A percentile compares a stretch with the other conserved stretches of the same genome.
These are phyloP conservation scores for Coracias cyanogaster DNA, from an alignment of 2,797 vertebrate genomes.

Conservation along the genomic window DNA sequence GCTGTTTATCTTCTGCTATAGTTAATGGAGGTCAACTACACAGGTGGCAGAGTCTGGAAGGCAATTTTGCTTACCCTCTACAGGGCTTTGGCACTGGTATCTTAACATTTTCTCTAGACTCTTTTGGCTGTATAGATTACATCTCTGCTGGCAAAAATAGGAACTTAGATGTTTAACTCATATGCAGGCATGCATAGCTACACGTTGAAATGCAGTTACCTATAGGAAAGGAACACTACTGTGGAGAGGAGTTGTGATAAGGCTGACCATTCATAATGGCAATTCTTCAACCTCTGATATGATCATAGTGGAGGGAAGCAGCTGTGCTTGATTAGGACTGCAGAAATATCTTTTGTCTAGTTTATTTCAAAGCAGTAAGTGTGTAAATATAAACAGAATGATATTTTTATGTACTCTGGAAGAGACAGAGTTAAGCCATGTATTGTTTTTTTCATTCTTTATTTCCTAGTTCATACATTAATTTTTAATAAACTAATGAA, in stretches of 20 bases:
- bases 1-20: background rate
- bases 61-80: background rate
- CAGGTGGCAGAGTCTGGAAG: background rate
- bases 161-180: background rate
- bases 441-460: background rate
- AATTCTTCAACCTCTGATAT: background rate
- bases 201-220: background rate
- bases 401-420: background rate
- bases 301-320: rapidly evolving
- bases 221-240: background rate
- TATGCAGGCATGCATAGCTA: background rate
- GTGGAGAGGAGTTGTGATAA: background rate
- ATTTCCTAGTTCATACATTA: background rate
- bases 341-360: background rate
- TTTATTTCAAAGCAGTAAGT: background rate
- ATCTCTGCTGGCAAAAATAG: background rate
- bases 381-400: background rate
- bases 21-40: background rate
- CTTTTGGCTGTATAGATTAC: background rate
- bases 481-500: background rate
- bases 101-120: background rate
- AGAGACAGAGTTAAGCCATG: background rate
- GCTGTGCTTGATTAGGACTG: background rate
- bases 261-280: background rate
- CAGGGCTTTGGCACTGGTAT: background rate